Evolutionary conservation across 2,113 vertebrate genomes (phyloP).

Genomic region (Microcebus tavaratra): DNA sequence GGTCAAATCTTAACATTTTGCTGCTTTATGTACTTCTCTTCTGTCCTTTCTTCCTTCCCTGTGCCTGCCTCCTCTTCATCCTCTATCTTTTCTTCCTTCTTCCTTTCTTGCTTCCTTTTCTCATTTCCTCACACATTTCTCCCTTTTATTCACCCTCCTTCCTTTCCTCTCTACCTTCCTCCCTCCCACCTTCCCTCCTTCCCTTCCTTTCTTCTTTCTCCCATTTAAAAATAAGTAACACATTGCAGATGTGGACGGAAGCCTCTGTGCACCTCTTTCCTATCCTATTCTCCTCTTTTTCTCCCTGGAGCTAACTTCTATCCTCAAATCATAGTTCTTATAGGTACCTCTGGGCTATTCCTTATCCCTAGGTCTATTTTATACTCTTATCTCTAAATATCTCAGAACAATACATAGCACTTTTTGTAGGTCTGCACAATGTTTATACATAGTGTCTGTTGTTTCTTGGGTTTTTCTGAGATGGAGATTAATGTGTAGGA

Average conservation of each 20-base stretch:
- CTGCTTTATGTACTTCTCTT: background rate
- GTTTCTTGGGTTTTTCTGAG: background rate
- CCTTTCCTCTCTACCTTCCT: rapidly evolving
- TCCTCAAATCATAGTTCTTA: background rate
- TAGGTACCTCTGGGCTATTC: background rate
- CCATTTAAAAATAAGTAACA: background rate
- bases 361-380: background rate
- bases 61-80: background rate
- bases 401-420: background rate
- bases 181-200: background rate
- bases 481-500: background rate
- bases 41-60: background rate
- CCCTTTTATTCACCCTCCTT: rapidly evolving
- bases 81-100: background rate
- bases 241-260: background rate
- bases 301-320: background rate
- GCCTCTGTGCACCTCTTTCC: background rate
- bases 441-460: background rate
- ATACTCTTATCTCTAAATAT: background rate
- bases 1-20: background rate
- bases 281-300: background rate
- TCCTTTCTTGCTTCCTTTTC: background rate
- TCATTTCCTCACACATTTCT: background rate
- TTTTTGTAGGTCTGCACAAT: background rate
- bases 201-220: background rate